These are phyloP conservation scores for Sander lucioperca DNA, from an alignment of 2,113 vertebrate species.

Conservation along the genomic window DNA sequence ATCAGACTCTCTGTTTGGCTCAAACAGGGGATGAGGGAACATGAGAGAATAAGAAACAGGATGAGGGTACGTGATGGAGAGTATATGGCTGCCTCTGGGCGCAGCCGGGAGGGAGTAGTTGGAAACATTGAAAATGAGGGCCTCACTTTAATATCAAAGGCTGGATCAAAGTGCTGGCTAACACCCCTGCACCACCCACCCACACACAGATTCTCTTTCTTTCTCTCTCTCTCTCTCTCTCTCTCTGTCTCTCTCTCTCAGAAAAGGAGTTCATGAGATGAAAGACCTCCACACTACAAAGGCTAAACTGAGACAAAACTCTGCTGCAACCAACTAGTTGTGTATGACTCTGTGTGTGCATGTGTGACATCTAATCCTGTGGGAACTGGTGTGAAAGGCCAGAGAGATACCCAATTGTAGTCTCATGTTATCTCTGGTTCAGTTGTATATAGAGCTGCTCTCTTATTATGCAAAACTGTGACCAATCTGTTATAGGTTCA, in stretches of 20 bases:
- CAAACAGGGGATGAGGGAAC: conserved; percentile 60
- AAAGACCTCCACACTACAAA: conserved; percentile 66
- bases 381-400: conserved; percentile 56
- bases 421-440: conserved; percentile 1
- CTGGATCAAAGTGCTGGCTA: conserved; percentile 66
- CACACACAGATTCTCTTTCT: conserved; percentile 40
- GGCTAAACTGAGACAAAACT: conserved; percentile 62
- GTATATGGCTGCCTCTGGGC: conserved; percentile 61
- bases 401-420: conserved; percentile 17
- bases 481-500: not conserved
- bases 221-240: conserved; percentile 13
- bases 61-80: conserved; percentile 71
- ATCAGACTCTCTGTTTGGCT: conserved; percentile 41
- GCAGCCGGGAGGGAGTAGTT: conserved; percentile 37
- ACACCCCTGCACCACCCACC: conserved; percentile 24
- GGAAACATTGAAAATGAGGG: conserved; percentile 71
- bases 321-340: conserved; percentile 38
- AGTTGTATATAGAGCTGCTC: not conserved
- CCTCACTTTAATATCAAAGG: conserved; percentile 76
- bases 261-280: conserved; percentile 41
- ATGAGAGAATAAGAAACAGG: conserved; percentile 71
- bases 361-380: conserved; percentile 70
- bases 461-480: not conserved
- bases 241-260: not conserved
- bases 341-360: conserved; percentile 32